Evolutionary conservation across 2,797 vertebrate genomes (phyloP).

Genomic region (Mallotus villosus): DNA sequence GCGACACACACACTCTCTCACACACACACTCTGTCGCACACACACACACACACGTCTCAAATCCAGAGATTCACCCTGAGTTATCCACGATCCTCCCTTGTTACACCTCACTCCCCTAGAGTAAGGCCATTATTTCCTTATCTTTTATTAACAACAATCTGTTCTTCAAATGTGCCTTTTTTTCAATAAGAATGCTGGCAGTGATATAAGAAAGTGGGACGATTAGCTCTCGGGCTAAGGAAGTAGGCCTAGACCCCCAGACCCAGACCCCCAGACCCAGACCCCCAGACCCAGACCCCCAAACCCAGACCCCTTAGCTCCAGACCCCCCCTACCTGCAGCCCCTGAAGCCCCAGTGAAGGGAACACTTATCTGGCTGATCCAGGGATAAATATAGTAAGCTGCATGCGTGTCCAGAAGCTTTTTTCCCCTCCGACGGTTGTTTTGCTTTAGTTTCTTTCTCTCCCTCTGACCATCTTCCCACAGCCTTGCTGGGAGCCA

Average conservation of each 20-base stretch:
- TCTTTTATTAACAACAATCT: slow-evolving; percentile 17
- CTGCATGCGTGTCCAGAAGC: slow-evolving; percentile 49
- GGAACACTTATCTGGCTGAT: slow-evolving; percentile 54
- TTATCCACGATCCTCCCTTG: neutral
- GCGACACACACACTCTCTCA: too few species aligned
- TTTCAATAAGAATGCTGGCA: neutral
- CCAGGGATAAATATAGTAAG: slow-evolving; percentile 75
- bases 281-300: too few species aligned
- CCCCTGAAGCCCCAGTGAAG: slow-evolving; percentile 20
- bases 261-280: too few species aligned
- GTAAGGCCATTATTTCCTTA: slow-evolving; percentile 35
- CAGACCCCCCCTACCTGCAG: neutral
- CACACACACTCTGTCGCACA: too few species aligned
- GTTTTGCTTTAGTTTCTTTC: slow-evolving; percentile 46
- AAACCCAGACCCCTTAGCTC: slow-evolving; percentile 12
- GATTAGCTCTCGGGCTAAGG: slow-evolving; percentile 29
- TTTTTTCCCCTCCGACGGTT: slow-evolving; percentile 7
- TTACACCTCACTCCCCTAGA: neutral
- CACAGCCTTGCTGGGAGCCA: slow-evolving; percentile 78
- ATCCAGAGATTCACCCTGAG: too few species aligned
- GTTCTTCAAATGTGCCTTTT: too few species aligned
- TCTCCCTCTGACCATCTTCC: slow-evolving; percentile 69
- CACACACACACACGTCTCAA: too few species aligned
- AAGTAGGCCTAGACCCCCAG: neutral
- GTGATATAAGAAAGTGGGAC: slow-evolving; percentile 46